Evolutionary conservation across 2,797 vertebrate genomes (phyloP), one percentile per base, ranked within the genome.

Genomic region (Pyrocephalus nanus): DNA sequence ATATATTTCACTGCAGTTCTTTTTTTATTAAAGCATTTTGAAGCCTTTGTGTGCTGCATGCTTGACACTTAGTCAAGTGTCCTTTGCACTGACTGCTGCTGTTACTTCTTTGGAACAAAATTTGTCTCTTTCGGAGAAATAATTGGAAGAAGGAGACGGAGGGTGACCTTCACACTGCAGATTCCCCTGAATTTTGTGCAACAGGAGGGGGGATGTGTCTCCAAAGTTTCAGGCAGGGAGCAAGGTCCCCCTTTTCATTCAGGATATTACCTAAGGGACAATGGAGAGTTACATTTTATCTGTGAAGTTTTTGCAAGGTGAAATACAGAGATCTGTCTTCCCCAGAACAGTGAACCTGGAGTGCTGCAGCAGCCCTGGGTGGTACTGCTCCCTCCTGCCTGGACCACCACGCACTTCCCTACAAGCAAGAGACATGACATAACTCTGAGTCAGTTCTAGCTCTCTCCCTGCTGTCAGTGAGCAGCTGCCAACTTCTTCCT

Each of bases 41-140:
- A 71, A 83, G 50, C 23, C n/a, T 61, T 79, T 77, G 77, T 74
- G 83, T 85, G 83, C 73, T 27, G 67, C 54, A 26, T 43, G 45
- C 48, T 85, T 87, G 64, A 88, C 86, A 88, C 66, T 79, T 58
- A 80, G 64, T 87, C 61, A 83, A 95, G 95, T 75, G 88, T 88
- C 72, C 88, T 93, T 69, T 93, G 86, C 75, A 58, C 92, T 69
- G 88, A 20, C 67, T 91, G 81, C 81, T 82, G 75, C 61, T 77
- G 17, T 88, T 80, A 54, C 75, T 62, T 47, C 64, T 92, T 65
- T 29, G 60, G 88, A 79, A 73, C 11, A 72, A 73, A 87, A 87
- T 48, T 36, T 74, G 14, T 77, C 84, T 80, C 38, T 74, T 94
- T 73, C 69, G 32, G 50, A 89, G 34, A 77, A 87, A 77, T 82